Evolutionary conservation across 2,888 invertebrate genomes (phyloP), one percentile per base, ranked within the genome.

Genomic region (Drosophila mimica): DNA sequence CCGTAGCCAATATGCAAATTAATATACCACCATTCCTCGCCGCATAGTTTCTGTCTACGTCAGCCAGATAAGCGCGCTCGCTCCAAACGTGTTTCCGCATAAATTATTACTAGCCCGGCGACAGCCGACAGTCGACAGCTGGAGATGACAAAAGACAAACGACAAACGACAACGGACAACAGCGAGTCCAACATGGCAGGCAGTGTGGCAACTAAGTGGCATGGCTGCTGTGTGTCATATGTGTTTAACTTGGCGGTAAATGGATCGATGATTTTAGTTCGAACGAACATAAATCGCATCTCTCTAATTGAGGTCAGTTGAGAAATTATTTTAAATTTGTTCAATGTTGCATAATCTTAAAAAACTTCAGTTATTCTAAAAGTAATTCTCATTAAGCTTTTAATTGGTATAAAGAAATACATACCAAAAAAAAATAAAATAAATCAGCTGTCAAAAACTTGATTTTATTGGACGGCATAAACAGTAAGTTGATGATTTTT

Each of bases 21-120:
- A 79, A 81, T 69, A 73, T 48, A 60, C 71, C 46, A 40, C 54
- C 53, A 52, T 38, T 36, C 34, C 34, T 48, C 38, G 52, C 61
- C 49, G n/a, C 56, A 15, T 63, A 30, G 75, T 74, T 30, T 57
- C 3, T 40, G 64, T 43, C 64, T 65, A 49, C 59, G 38, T 31
- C 78, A 52, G 58, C 40, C 81, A 81, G 82, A 84, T 74, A 89
- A 81, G 74, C 75, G 74, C 76, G 73, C 49, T 68, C 72, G 77
- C 79, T 69, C 64, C 67, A 83, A 91, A 91, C 92, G 91, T 91
- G 91, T 91, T 90, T 82, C 79, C 68, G 84, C 91, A 91, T 91
- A 85, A 85, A 83, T 82, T 82, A 81, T 77, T 72, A 57, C 79
- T 63, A 52, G 63, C 54, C 57, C 57, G 51, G 52, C 25, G 25